Base-by-base conservation (phyloP, 2,113 vertebrate species). In the Leucosticte australis region DNA sequence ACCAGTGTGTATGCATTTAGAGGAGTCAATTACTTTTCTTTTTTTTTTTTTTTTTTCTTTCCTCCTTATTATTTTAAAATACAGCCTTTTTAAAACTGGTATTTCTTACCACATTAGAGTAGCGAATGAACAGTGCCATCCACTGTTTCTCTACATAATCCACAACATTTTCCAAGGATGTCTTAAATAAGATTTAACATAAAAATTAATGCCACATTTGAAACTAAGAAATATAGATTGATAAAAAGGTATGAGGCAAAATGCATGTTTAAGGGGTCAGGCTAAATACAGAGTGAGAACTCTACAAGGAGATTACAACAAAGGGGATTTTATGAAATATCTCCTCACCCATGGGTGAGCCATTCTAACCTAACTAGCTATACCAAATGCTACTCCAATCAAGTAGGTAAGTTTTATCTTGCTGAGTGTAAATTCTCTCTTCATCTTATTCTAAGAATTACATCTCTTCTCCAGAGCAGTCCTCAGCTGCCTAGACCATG, bases 61-160 rank as follows among this genome's bases (percentile, higher is more conserved):
- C 4, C 7, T 30, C 0, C 7, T 96, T 87, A 95, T 90, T 81
- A 95, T 93, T 95, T 96, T 80, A 88, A 96, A 88, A 92, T 86
- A 90, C 55, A 88, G 59, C 59, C 35, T 77, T 80, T 96, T 81
- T 6, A 89, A 95, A 94, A 33, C 52, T 92, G 60, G 21, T 24
- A 83, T 86, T 89, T 88, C 71, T 56, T 70, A 56, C 30, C 46
- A 63, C 64, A 60, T 70, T 41, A 88, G 68, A 96, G 90, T 31
- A 92, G 79, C 52, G 83, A 97, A 96, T 63, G 71, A 97, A 97
- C 96, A 97, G 71, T 97, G 96, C 95, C 96, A 97, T 96, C 96
- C 95, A 94, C 96, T 96, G 97, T 97, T 95, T 63, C 84, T 92
- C 79, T 75, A 64, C 57, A 44, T 91, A 90, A 97, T 88, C 93